phyloP scores from a whole-genome alignment of 53 echinoderm and acorn worm genomes.

The Luidia sarsii region DNA sequence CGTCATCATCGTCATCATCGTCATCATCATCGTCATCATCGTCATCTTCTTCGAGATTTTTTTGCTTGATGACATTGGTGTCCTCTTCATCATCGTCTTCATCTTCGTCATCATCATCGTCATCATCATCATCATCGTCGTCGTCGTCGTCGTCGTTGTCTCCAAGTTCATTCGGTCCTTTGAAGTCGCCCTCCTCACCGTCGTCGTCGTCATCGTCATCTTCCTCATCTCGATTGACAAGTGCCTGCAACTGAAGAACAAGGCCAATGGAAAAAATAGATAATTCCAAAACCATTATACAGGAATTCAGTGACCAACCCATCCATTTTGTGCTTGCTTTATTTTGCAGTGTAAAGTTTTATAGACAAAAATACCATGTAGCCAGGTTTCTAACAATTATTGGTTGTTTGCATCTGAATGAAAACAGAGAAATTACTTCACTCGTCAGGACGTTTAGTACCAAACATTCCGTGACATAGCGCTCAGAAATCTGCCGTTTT shows the following conservation, averaged over 20 bases:
- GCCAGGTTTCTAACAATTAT: no score
- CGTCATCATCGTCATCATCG: not conserved
- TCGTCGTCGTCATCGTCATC: slow-evolving; percentile 4
- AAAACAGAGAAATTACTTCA: no score
- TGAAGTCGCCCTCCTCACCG: not conserved
- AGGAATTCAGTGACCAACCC: no score
- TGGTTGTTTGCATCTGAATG: no score
- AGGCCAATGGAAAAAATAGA: no score
- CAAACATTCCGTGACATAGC: no score
- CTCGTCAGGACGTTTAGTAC: no score
- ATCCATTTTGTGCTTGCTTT: no score
- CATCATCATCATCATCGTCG: slow-evolving; percentile 7
- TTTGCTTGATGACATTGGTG: not conserved
- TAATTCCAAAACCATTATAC: no score
- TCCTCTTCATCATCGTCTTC: slow-evolving; percentile 30
- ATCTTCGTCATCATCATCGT: slow-evolving; percentile 2
- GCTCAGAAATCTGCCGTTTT: no score
- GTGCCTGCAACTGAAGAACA: slow-evolving; percentile 41
- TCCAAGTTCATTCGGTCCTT: not conserved
- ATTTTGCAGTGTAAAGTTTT: no score
- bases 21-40: slow-evolving; percentile 13
- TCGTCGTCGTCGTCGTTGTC: not conserved
- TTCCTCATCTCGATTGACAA: slow-evolving; percentile 12
- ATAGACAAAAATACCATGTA: no score
- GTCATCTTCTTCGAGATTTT: slow-evolving; percentile 10